Base-by-base conservation (phyloP, 2,797 vertebrate genomes). In the Hippocampus kuda region DNA sequence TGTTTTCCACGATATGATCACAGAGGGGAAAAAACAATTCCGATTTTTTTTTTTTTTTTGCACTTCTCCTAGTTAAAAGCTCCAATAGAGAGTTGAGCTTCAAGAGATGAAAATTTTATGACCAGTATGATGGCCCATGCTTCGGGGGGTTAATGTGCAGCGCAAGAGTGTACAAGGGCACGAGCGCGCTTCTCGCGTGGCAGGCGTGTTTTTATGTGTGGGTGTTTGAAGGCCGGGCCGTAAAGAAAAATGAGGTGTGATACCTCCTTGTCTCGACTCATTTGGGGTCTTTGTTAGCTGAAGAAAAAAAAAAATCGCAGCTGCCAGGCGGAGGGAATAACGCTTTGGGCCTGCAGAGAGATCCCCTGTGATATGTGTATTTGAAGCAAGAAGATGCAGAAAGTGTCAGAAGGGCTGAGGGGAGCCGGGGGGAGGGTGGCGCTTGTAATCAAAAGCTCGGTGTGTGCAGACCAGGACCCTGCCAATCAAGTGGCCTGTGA, bases 401-500 rank as follows among this genome's bases (percentile, higher is more conserved):
- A 74, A 77, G 75, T 85, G 82, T 86, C 30, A 62, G 60, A 41
- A 41, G 84, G 15, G 75, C 2, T 34, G 5, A 48, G 83, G 16
- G 76, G 27, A 34, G 4, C 1, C 2, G 56, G 20, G 42, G 27
- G 61, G 46, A 1, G 54, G 68, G 86, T 87, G 87, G 83, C 77
- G 89, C 79, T 81, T 75, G 88, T 90, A 90, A 91, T 92, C 88
- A 86, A 90, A 89, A 84, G 75, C 83, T 84, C 83, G 91, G 86
- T 87, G 82, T 75, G 79, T 81, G 76, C 86, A 77, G 79, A 90
- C 89, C 92, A 93, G 87, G 85, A 89, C 87, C 89, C 90, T 85
- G 93, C 90, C 93, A 93, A 89, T 94, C 93, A 93, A 81, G 71
- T 66, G 64, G 73, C 70, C 11, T 81, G 77, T 78, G 84, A 86